phyloP scores from a whole-genome alignment of 2,888 invertebrate species.

The Lumbricus terrestris region DNA sequence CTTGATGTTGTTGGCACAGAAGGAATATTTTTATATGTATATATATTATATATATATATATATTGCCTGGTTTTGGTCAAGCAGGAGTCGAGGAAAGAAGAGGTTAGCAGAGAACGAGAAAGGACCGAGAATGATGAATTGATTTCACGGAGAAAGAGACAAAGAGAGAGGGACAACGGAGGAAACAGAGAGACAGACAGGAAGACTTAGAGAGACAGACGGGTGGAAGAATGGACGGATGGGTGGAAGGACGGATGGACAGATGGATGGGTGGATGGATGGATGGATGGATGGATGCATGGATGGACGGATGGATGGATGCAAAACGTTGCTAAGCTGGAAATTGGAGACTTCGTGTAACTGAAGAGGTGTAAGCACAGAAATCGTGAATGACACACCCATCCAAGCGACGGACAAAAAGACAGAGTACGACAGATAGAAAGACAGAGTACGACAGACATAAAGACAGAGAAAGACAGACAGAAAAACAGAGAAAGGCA shows the following conservation, averaged over 20 bases:
- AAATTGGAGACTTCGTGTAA: not conserved
- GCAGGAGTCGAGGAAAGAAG: too few relatives aligned
- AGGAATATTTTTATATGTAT: too few relatives aligned
- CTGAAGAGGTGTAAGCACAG: not conserved
- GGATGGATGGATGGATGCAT: not conserved
- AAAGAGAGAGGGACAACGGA: slow-evolving; percentile 9
- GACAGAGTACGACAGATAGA: too few relatives aligned
- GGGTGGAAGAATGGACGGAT: not conserved
- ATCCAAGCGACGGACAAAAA: too few relatives aligned
- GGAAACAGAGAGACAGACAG: slow-evolving; percentile 20
- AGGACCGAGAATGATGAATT: slow-evolving; percentile 32
- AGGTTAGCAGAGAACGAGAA: too few relatives aligned
- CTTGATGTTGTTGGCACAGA: too few relatives aligned
- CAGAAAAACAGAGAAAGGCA: slow-evolving; percentile 5
- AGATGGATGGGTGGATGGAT: not conserved
- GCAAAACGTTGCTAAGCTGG: not conserved
- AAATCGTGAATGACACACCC: too few relatives aligned
- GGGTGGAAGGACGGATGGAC: not conserved
- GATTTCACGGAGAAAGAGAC: slow-evolving; percentile 31
- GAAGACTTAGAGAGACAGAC: not conserved
- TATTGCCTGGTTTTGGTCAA: too few relatives aligned
- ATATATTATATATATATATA: too few relatives aligned
- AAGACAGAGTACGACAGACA: not conserved
- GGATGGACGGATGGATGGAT: not conserved
- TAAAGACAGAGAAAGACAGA: not conserved